A percentile compares a stretch with the other conserved stretches of the same genome.
phyloP scores from a whole-genome alignment of 2,888 invertebrate genomes.

The Timema cristinae region DNA sequence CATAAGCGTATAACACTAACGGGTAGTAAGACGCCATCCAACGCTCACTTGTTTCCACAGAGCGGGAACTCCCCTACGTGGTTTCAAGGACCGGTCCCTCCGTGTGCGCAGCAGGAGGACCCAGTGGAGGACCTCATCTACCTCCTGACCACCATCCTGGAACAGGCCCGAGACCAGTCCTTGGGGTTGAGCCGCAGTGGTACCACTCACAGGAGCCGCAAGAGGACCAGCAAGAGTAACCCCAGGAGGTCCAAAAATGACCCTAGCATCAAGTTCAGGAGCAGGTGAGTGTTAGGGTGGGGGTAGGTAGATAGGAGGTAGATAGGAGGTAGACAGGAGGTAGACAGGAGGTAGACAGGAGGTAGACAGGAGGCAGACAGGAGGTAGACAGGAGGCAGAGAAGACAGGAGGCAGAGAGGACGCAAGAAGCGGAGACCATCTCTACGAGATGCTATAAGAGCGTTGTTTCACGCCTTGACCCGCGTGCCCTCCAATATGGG shows the following conservation, averaged over 20 bases:
- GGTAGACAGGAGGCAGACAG: too few species aligned
- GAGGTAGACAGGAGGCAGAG: too few species aligned
- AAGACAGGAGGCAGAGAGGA: too few species aligned
- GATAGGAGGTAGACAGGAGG: too few species aligned
- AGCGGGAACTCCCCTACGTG: conserved; percentile 18
- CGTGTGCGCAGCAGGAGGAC: conserved; percentile 21
- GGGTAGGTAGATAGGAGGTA: too few species aligned
- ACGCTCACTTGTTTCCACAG: conserved; percentile 6
- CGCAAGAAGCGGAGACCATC: too few species aligned
- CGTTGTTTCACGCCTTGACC: too few species aligned
- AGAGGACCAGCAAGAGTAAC: neutral
- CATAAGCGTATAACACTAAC: neutral
- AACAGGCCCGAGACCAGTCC: conserved; percentile 57
- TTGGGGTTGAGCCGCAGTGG: conserved; percentile 30
- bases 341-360: too few species aligned
- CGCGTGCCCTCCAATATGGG: too few species aligned
- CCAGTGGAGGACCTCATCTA: conserved; percentile 56
- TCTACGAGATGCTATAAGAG: too few species aligned
- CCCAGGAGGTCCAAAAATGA: conserved; percentile 15
- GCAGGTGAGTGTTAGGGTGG: too few species aligned
- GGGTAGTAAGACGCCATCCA: neutral
- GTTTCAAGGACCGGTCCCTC: conserved; percentile 16
- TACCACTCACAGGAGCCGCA: conserved; percentile 14
- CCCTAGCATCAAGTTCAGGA: conserved; percentile 20
- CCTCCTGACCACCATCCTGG: conserved; percentile 57